Evolutionary conservation across 2,888 invertebrate genomes (phyloP).

Genomic region (Fragum whitleyi): DNA sequence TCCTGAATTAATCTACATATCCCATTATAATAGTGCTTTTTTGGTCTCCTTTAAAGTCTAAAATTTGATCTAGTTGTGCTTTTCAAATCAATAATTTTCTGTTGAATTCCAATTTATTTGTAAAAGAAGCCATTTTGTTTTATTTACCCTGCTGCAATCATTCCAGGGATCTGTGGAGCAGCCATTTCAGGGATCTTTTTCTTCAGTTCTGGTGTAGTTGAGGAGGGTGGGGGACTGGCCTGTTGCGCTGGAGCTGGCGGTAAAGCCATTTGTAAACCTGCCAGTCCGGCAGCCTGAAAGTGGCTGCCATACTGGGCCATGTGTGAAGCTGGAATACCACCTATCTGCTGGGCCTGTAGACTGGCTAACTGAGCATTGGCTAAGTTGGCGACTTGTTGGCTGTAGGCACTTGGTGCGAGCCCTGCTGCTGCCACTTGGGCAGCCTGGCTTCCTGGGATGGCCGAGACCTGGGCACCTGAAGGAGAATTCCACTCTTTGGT

Average conservation of each 20-base stretch:
- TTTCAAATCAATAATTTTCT: too few relatives aligned
- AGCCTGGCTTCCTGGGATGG: constrained; percentile 55
- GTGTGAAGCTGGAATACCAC: constrained; percentile 44
- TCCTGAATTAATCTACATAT: too few relatives aligned
- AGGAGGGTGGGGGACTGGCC: constrained; percentile 59
- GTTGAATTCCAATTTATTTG: too few relatives aligned
- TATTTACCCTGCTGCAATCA: constrained; percentile 26
- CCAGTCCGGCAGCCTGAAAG: constrained; percentile 45
- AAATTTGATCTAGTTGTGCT: too few relatives aligned
- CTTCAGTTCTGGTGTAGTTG: constrained; percentile 59
- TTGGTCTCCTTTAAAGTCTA: too few relatives aligned
- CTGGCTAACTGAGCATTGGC: constrained; percentile 57
- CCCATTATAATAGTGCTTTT: too few relatives aligned
- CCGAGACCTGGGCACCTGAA: constrained; percentile 60
- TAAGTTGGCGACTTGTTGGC: constrained; percentile 55
- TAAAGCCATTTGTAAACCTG: constrained; percentile 59
- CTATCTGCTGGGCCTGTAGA: constrained; percentile 60
- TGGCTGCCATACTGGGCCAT: constrained; percentile 60
- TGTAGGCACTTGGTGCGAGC: constrained; percentile 51
- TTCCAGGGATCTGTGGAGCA: constrained; percentile 39
- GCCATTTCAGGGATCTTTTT: constrained; percentile 53
- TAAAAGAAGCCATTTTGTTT: too few relatives aligned
- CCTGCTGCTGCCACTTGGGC: constrained; percentile 54
- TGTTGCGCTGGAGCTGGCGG: constrained; percentile 47
- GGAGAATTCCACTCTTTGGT: constrained; percentile 45